Evolutionary conservation across 2,113 vertebrate genomes (phyloP), one percentile per base, ranked within the genome.

Genomic region (Syngnathus typhle): DNA sequence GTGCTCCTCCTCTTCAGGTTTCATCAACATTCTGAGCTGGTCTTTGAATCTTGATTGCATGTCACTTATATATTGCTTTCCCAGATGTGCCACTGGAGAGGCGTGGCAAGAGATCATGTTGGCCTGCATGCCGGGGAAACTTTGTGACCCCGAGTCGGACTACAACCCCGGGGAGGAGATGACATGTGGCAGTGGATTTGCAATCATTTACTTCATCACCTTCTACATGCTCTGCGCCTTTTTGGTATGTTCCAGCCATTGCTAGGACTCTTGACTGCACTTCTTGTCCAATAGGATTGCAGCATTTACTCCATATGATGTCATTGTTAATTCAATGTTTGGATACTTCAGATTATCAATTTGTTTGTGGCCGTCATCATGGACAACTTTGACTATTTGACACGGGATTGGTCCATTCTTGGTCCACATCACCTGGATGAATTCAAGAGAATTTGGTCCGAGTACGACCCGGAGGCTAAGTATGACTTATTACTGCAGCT

Each of bases 161-260:
- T 94, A 92, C 80, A 93, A 80, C 77, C 93, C 93, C 0, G 96
- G 95, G 15, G 96, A 98, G 79, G 97, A 99, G 76, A 92, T 92
- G 83, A 94, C 95, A 0, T 99, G 97, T 65, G 97, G 97, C 68
- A 99, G 95, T 85, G 93, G 94, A 88, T 99, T 99, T 72, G 96
- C 97, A 75, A 96, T 99, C 1, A 77, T 98, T 84, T 99, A 99
- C 79, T 99, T 99, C 88, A 99, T 99, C 90, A 95, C 91, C 43
- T 99, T 99, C 90, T 99, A 99, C 82, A 99, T 99, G 96, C 93
- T 99, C 61, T 99, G 97, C 72, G 96, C 97, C 0, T 99, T 99
- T 87, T 88, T 99, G 95, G 97, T 99, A 90, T 78, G 84, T 71
- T 0, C 13, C 6, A 47, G 18, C 16, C 46, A 47, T 58, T 8